Percentiles rank a stretch among this genome's conserved stretches.
Evolutionary conservation across 2,888 invertebrate species (phyloP).

Genomic region (Polymixis lichenea): DNA sequence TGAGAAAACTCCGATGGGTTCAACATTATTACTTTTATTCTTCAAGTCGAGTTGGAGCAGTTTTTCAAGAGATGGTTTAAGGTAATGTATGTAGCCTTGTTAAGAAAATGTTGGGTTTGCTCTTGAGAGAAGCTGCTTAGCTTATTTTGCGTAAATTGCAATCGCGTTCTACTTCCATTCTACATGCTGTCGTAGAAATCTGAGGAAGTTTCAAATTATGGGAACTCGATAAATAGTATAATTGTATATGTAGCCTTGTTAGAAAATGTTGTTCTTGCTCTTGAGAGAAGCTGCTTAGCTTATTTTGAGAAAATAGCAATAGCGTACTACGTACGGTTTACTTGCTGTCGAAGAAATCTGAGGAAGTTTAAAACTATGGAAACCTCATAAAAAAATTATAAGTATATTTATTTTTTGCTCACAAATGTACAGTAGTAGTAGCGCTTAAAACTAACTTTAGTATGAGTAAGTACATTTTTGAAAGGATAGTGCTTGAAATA

Average conservation of each 20-base stretch:
- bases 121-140: neutral
- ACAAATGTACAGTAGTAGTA: too few species aligned
- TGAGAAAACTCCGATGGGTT: slow-evolving; percentile 39
- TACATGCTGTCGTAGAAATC: neutral
- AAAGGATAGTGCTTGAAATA: too few species aligned
- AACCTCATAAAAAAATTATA: too few species aligned
- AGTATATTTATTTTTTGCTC: too few species aligned
- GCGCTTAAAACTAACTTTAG: too few species aligned
- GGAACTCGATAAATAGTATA: neutral
- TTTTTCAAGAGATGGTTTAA: slow-evolving; percentile 41
- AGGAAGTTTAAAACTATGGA: too few species aligned
- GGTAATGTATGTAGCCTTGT: slow-evolving; percentile 36
- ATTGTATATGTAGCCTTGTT: slow-evolving; percentile 25
- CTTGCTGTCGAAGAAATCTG: neutral
- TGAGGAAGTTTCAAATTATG: neutral
- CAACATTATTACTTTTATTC: slow-evolving; percentile 56
- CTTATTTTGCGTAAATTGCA: neutral
- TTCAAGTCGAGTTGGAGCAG: slow-evolving; percentile 45
- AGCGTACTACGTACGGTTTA: neutral
- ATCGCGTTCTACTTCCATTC: neutral
- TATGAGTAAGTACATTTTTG: too few species aligned
- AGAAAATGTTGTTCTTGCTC: slow-evolving; percentile 28
- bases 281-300: neutral
- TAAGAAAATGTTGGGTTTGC: slow-evolving; percentile 26
- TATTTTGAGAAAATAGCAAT: neutral